phyloP scores from a whole-genome alignment of 1,140 invertebrate genomes.

The Drosophila mayri region DNA sequence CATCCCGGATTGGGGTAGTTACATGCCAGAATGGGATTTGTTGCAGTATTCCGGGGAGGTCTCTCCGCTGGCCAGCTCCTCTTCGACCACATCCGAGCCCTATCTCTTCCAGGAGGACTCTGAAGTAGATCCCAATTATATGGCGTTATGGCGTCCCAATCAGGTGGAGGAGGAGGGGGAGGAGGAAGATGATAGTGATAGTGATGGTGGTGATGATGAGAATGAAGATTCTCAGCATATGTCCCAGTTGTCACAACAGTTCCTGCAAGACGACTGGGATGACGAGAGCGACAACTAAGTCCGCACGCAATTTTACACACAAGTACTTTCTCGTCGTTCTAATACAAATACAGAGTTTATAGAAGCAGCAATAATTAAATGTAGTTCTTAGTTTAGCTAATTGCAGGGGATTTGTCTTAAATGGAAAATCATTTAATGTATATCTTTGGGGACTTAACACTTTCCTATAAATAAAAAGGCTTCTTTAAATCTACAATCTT shows the following conservation, averaged over 20 bases:
- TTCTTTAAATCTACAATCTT: background rate
- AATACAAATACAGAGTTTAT: background rate
- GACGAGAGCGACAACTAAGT: background rate
- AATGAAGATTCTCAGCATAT: background rate
- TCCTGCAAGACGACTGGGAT: background rate
- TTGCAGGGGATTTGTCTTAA: background rate
- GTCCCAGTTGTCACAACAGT: background rate
- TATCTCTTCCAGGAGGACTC: background rate
- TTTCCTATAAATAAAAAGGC: background rate
- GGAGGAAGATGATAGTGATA: background rate
- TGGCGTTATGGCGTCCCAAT: background rate
- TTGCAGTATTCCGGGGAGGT: background rate
- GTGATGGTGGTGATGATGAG: background rate
- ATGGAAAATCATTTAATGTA: background rate
- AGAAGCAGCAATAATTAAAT: background rate
- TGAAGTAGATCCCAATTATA: background rate
- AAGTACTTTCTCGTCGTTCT: background rate
- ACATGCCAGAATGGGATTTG: background rate
- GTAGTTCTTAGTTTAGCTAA: background rate
- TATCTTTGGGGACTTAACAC: background rate
- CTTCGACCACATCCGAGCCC: background rate
- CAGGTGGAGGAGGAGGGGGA: background rate
- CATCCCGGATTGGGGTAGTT: slow-evolving; percentile 9
- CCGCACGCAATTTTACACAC: background rate
- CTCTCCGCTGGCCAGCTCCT: slow-evolving; percentile 1